These are phyloP conservation scores for Syndactyla subalaris DNA, from an alignment of 2,797 vertebrate species.

Conservation along the genomic window DNA sequence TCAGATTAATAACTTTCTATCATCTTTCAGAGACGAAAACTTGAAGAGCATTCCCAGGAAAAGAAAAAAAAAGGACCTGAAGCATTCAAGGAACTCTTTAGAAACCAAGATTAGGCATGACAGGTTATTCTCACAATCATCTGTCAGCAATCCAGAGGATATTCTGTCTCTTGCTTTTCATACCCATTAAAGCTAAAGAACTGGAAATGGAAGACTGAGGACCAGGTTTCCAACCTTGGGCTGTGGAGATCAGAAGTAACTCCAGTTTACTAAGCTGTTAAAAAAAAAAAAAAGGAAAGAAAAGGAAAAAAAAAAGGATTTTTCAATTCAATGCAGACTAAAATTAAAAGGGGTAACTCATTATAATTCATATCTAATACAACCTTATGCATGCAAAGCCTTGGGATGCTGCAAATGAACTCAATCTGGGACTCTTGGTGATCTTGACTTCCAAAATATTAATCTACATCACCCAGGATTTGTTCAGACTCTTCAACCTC, in stretches of 20 bases:
- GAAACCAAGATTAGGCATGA: conserved; percentile 49
- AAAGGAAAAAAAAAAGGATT: background rate
- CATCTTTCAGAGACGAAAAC: conserved; percentile 22
- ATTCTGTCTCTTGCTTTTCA: background rate
- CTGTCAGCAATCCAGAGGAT: background rate
- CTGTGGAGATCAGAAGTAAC: background rate
- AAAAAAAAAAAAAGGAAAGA: background rate
- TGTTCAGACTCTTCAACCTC: background rate
- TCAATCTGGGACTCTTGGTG: background rate
- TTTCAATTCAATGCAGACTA: background rate
- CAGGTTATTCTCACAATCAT: conserved; percentile 42
- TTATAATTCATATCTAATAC: background rate
- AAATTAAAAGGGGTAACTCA: background rate
- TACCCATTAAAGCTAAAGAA: background rate
- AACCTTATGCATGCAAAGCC: background rate
- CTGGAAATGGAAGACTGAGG: background rate
- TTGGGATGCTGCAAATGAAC: background rate
- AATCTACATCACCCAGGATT: background rate
- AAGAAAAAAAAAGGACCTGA: background rate
- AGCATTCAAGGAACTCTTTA: conserved; percentile 5
- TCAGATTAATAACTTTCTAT: conserved; percentile 46
- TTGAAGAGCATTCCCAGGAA: background rate
- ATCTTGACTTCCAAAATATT: background rate
- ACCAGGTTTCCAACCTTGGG: background rate
- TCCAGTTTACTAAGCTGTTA: background rate